Base-by-base conservation (phyloP, 2,888 invertebrate species). In the Mellilla xanthometata region DNA sequence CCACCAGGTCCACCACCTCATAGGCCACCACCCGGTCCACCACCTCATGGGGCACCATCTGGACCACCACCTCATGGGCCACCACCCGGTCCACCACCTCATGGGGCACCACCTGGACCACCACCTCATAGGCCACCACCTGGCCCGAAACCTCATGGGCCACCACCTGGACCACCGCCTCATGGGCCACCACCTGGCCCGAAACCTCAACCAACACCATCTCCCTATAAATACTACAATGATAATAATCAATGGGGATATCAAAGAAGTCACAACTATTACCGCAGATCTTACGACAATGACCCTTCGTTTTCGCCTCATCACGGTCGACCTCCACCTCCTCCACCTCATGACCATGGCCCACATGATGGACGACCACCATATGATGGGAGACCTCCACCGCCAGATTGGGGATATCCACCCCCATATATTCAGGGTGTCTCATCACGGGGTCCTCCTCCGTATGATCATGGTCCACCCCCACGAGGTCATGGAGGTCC, bases 361-460 rank as follows among this genome's bases (percentile, higher is more conserved):
- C 32, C 32, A 8, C 42, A 8, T 2, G 8, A 8, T 24, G 24
- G 41, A 7, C 48, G 54, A 1, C 56, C 54, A n/a, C 30, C 46
- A 2, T 19, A 33, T n/a, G 13, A 35, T n/a, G 13, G 30, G 1
- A 12, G 12, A 7, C 15, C 2, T 2, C 44, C 43, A 31, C 35
- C 49, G 13, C 39, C 39, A 29, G n/a, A 23, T 12, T n/a, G n/a
- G n/a, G n/a, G 19, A 19, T 4, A n/a, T 2, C 44, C 43, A 31
- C 35, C 49, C 15, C 39, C 39, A 29, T 9, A 23, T 12, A 8
- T 30, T 30, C 15, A 39, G 10, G 22, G 41, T 9, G 29, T 44
- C 4, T 49, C 51, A 13, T 6, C 27, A 1, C 6, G 9, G 2
- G 15, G 28, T 2, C 36, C 36, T 8, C 60, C 60, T n/a, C 58